Evolutionary conservation across 2,113 vertebrate genomes (phyloP), one percentile per base, ranked within the genome.

Genomic region (Chamaea fasciata): DNA sequence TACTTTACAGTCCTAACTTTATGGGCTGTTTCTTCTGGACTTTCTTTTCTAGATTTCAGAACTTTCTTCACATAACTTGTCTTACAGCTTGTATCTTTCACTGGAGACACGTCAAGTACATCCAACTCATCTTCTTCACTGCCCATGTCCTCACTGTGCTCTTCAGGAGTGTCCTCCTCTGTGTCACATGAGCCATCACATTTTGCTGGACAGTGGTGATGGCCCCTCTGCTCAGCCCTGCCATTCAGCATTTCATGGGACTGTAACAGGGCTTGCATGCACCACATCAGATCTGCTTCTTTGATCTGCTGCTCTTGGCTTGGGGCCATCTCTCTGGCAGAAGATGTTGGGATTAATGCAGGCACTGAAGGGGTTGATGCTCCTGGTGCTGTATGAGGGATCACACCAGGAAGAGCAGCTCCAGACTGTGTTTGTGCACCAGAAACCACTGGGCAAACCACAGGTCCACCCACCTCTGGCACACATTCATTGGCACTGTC

Each of bases 1-100:
- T 97, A 97, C 50, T 97, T 98, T 22, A 98, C 46, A 4, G 96
- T 98, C 97, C 95, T 97, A 63, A 98, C 78, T 95, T 97, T 98
- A 63, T 91, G 95, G 6, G 97, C 95, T 30, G 92, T 97, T 95
- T 98, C 97, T 90, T 97, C 97, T 4, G 93, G 83, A 18, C 93
- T 96, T 86, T 94, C 63, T 50, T 90, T 96, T 91, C 97, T 97
- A 67, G 83, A 47, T 92, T 96, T 98, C 53, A 96, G 71, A 68
- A 67, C 23, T 80, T 93, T 88, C 59, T 95, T 98, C 64, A 76
- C 89, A 62, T 84, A 94, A 91, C 91, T 96, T 68, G 90, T 95
- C 78, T 97, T 97, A 83, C 69, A 95, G 90, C 78, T 95, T 79
- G 90, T 92, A 65, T 99, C 98, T 95, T 49, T 98, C 56, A 97